Base-by-base conservation (phyloP, 2,888 invertebrate genomes). In the Tinea trinotella region DNA sequence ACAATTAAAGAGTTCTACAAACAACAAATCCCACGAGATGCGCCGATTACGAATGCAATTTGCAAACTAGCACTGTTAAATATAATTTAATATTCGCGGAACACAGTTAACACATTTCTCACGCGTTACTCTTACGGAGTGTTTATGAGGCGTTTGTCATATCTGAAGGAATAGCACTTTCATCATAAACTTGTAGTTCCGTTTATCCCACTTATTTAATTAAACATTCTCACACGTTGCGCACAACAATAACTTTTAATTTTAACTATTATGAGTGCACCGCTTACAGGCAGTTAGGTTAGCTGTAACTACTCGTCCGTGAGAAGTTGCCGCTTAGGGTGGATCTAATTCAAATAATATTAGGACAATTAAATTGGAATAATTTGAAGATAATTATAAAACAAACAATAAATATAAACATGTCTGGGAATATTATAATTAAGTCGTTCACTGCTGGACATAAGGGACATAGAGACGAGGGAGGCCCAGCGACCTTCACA, bases 221-320 rank as follows among this genome's bases (percentile, higher is more conserved):
- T 84, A 83, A 78, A 82, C 76, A 83, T 80, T 82, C 82, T 76
- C 85, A 84, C 83, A 80, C 76, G 70, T 76, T 80, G 73, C 74
- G 69, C 74, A 68, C 70, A 76, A 84, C 79, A 82, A 80, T 83
- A 79, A 84, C 75, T 82, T 78, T 83, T 78, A 81, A 79, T 77
- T 84, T 83, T 73, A 78, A 77, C 73, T 76, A 75, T 79, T 80
- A 82, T 76, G 76, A 73, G 71, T 74, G 74, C 71, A 70, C 70
- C 78, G 80, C 79, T 83, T 82, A 81, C 73, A 68, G 70, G 67
- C 74, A 73, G 79, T 81, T 82, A 78, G 73, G 72, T 70, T 79
- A 81, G 81, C 82, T 83, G 82, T 82, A 76, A 76, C 75, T 67
- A 70, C 69, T 62, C 46, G 54, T 36, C 57, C 77, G 79, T 85